These are phyloP conservation scores for Electrophaes corylata DNA, from an alignment of 2,888 invertebrate species.

Conservation along the genomic window DNA sequence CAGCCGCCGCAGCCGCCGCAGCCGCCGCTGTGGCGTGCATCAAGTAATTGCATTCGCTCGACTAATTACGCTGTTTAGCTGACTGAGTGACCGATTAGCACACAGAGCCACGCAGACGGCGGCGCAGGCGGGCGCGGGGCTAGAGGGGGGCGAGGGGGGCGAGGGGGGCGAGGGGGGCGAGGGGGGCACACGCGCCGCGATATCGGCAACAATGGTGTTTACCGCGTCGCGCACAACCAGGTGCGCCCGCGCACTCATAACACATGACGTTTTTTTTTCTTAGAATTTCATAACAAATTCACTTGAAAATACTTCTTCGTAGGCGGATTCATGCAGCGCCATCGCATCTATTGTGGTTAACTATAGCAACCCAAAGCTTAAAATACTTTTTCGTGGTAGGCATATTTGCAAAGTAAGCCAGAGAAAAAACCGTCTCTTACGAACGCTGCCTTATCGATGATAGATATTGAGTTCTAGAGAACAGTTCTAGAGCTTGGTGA, in stretches of 20 bases:
- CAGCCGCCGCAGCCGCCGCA: too few species aligned
- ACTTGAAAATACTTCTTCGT: slow-evolving; percentile 8
- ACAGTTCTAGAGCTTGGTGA: too few species aligned
- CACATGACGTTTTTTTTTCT: slow-evolving; percentile 45
- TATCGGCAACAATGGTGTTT: slow-evolving; percentile 51
- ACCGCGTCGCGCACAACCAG: slow-evolving; percentile 41
- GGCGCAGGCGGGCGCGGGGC: background rate
- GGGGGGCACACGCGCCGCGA: slow-evolving; percentile 21
- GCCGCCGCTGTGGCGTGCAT: too few species aligned
- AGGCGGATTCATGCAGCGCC: background rate
- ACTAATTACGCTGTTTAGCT: slow-evolving; percentile 19
- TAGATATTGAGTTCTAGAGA: too few species aligned
- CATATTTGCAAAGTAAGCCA: too few species aligned
- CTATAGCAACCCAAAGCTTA: too few species aligned
- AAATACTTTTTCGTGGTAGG: too few species aligned
- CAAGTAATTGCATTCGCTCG: slow-evolving; percentile 2
- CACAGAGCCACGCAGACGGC: too few species aligned
- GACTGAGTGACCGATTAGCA: slow-evolving; percentile 31
- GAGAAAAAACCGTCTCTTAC: too few species aligned
- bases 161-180: background rate
- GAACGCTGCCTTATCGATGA: too few species aligned
- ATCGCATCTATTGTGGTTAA: too few species aligned
- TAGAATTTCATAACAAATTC: slow-evolving; percentile 52
- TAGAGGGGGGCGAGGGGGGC: background rate
- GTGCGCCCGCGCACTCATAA: slow-evolving; percentile 39